phyloP scores from a whole-genome alignment of 2,888 invertebrate species.

The Drosophila pseudotakahashii region DNA sequence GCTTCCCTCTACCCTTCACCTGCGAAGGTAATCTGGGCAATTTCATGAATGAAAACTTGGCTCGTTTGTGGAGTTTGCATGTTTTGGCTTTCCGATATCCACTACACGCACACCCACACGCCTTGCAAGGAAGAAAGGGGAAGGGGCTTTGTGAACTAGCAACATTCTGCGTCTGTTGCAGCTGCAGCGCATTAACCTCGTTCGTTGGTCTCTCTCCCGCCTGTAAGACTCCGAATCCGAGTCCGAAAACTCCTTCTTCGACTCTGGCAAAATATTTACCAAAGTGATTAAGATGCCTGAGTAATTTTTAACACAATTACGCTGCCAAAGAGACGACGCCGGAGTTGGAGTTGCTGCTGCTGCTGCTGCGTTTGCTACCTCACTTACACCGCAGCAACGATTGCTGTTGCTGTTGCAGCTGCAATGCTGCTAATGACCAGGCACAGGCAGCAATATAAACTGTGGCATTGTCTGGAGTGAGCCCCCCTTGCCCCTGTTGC shows the following conservation, averaged over 20 bases:
- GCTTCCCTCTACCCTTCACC: not conserved
- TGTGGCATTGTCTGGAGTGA: slow-evolving; percentile 70
- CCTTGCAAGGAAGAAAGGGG: not conserved
- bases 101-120: slow-evolving; percentile 72
- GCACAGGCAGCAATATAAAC: slow-evolving; percentile 71
- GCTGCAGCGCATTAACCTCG: slow-evolving; percentile 78
- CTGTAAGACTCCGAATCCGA: slow-evolving; percentile 16
- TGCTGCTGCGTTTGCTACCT: slow-evolving; percentile 47
- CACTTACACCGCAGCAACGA: slow-evolving; percentile 46
- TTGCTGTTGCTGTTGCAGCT: slow-evolving; percentile 63
- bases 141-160: slow-evolving; percentile 28
- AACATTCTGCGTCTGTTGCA: slow-evolving; percentile 72
- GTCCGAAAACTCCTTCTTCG: slow-evolving; percentile 36
- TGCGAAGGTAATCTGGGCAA: slow-evolving; percentile 65
- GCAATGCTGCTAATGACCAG: slow-evolving; percentile 77
- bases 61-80: slow-evolving; percentile 65
- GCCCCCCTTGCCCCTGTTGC: slow-evolving; percentile 2
- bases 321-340: slow-evolving; percentile 79
- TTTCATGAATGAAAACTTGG: slow-evolving; percentile 82
- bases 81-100: slow-evolving; percentile 58
- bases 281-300: slow-evolving; percentile 81
- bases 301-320: slow-evolving; percentile 81
- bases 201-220: slow-evolving; percentile 34
- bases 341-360: slow-evolving; percentile 51
- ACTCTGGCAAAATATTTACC: slow-evolving; percentile 77